A percentile compares a stretch with the other conserved stretches of the same genome.
Conservation (phyloP, 2,113 vertebrate genomes). For the Rhizomys pruinosus region DNA sequence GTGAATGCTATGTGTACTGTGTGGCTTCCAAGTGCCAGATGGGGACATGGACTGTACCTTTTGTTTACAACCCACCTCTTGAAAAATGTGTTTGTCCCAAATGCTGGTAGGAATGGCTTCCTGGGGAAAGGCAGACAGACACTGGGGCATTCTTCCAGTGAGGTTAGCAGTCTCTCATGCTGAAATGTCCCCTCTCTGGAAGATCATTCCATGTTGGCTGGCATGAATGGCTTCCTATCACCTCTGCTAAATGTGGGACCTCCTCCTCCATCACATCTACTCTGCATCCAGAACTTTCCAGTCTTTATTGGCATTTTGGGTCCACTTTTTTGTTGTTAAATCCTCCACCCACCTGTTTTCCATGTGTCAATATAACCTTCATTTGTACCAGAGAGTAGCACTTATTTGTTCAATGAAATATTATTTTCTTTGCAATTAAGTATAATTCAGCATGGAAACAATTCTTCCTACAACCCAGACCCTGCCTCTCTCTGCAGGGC, state of each 20-base stretch:
- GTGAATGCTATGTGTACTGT: slow-evolving; percentile 6
- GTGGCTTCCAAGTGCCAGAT: slow-evolving; percentile 43
- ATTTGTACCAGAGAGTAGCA: background rate
- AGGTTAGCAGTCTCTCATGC: background rate
- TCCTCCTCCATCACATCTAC: background rate
- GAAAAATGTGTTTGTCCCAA: background rate
- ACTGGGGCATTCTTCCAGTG: background rate
- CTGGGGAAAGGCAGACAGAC: background rate
- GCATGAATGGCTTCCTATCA: background rate
- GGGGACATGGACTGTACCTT: background rate
- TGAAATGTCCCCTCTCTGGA: background rate
- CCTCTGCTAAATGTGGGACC: background rate
- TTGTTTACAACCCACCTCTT: background rate
- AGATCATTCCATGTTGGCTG: background rate
- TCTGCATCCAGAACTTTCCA: background rate
- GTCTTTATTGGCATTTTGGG: background rate
- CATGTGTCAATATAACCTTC: background rate
- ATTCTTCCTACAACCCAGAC: slow-evolving; percentile 7
- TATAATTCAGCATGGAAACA: slow-evolving; percentile 46
- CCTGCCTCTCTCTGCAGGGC: background rate
- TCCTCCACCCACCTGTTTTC: background rate
- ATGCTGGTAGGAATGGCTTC: slow-evolving; percentile 12
- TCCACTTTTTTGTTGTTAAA: background rate
- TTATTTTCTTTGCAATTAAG: slow-evolving; percentile 61
- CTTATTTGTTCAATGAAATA: slow-evolving; percentile 10